Evolutionary conservation across 2,113 vertebrate species (phyloP).

Genomic region (Chamaetylas fuelleborni): DNA sequence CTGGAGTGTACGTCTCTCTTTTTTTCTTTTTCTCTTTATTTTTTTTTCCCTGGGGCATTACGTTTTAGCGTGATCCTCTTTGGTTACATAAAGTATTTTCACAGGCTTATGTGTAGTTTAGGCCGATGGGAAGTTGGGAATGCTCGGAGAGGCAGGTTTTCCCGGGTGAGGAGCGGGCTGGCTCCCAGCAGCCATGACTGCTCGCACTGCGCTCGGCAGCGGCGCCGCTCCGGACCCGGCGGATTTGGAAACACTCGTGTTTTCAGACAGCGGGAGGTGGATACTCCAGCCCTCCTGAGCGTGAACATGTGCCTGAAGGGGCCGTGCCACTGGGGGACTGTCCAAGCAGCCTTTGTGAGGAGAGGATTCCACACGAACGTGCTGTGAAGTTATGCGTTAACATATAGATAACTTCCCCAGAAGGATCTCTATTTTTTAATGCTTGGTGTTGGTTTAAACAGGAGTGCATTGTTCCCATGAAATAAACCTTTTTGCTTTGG

Average conservation of each 20-base stretch:
- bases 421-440: neutral
- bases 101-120: neutral
- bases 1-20: neutral
- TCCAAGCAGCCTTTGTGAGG: neutral
- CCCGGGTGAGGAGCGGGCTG: neutral
- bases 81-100: neutral
- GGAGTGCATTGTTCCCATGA: constrained; percentile 1
- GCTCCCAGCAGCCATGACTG: neutral
- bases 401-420: neutral
- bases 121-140: neutral
- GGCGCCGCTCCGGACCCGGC: neutral
- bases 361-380: neutral
- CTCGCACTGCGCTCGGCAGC: neutral
- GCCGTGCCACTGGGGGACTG: neutral
- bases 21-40: neutral
- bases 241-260: neutral
- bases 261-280: neutral
- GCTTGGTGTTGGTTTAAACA: constrained; percentile 7
- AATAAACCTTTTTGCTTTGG: constrained; percentile 42
- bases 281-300: neutral
- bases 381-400: constrained; percentile 37
- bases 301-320: neutral
- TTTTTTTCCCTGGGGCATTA: neutral
- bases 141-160: neutral
- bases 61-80: neutral